phyloP scores from a whole-genome alignment of 2,888 invertebrate genomes.

The Lissocephala sabroskyi region DNA sequence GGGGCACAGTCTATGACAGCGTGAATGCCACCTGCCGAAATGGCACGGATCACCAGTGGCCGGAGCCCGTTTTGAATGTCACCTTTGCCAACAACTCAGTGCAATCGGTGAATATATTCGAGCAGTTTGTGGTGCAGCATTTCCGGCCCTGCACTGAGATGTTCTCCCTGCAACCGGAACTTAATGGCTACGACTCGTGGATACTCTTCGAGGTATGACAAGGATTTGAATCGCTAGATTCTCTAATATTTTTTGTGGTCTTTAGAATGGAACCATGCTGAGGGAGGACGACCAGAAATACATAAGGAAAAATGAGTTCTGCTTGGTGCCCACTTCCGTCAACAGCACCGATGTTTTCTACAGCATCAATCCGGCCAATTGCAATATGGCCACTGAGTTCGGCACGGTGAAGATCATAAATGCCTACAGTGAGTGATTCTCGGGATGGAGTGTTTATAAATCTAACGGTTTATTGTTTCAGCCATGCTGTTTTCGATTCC shows the following conservation, averaged over 20 bases:
- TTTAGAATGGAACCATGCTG: constrained; percentile 61
- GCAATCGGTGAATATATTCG: constrained; percentile 34
- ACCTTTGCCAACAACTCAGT: constrained; percentile 39
- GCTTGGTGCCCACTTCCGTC: constrained; percentile 48
- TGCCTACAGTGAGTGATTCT: constrained; percentile 55
- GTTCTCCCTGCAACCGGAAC: constrained; percentile 47
- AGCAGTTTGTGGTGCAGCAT: constrained; percentile 49
- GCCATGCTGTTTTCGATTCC: constrained; percentile 83
- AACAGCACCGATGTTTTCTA: constrained; percentile 48
- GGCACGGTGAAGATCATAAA: constrained; percentile 59
- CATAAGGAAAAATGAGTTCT: constrained; percentile 58
- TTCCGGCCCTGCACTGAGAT: constrained; percentile 48
- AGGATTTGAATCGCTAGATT: background rate
- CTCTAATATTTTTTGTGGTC: background rate
- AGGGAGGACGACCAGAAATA: constrained; percentile 47
- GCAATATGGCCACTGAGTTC: constrained; percentile 39
- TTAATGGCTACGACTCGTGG: constrained; percentile 42
- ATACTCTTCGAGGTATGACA: constrained; percentile 47
- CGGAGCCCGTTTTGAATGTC: constrained; percentile 50
- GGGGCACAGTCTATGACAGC: constrained; percentile 29
- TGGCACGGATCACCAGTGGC: constrained; percentile 43
- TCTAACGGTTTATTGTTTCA: constrained; percentile 54
- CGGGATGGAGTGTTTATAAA: background rate
- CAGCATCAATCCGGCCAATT: constrained; percentile 64
- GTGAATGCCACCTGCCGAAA: constrained; percentile 22